Evolutionary conservation across 2,888 invertebrate genomes (phyloP), one percentile per base, ranked within the genome.

Genomic region (Amaurobius ferox): DNA sequence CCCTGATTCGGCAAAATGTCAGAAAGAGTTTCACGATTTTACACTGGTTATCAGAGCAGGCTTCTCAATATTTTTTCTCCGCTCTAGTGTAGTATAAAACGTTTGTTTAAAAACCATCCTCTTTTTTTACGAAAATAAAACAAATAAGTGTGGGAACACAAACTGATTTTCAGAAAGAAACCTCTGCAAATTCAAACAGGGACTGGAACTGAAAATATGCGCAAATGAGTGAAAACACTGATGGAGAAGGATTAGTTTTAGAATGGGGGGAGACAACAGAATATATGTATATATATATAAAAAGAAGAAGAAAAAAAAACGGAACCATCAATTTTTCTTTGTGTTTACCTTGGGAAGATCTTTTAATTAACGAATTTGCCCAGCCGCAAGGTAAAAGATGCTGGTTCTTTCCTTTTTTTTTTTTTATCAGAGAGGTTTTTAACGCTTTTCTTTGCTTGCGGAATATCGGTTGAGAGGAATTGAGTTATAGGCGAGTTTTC

Each of bases 301-400:
- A 6, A 23, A 55, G 23, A 55, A 55, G 55, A 55, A 55, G 23
- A 55, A 11, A n/a, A 32, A 1, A n/a, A 40, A 23, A 23, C 19
- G 23, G n/a, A n/a, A 32, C 11, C 30, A 40, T 16, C 44, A 64
- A 39, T 55, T 73, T 83, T 83, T 83, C 83, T 83, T 83, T n/a
- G n/a, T 83, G 77, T 83, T 83, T 83, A 83, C 77, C 71, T 83
- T 77, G 62, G 70, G 23, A 71, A 77, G 83, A 77, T 83, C 76
- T 83, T 77, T 83, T 83, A 83, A 83, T 83, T 83, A 83, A 77
- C 76, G 77, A 83, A 83, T 83, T 77, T 83, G 77, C 77, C 66
- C 77, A 83, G 83, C 83, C 77, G 83, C 83, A 55, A 83, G 83
- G 77, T 74, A 70, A 71, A n/a, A 67, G 77, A 83, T 83, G 83